Evolutionary conservation across 2,113 vertebrate genomes (phyloP), one percentile per base, ranked within the genome.

Genomic region (Nesoenas mayeri): DNA sequence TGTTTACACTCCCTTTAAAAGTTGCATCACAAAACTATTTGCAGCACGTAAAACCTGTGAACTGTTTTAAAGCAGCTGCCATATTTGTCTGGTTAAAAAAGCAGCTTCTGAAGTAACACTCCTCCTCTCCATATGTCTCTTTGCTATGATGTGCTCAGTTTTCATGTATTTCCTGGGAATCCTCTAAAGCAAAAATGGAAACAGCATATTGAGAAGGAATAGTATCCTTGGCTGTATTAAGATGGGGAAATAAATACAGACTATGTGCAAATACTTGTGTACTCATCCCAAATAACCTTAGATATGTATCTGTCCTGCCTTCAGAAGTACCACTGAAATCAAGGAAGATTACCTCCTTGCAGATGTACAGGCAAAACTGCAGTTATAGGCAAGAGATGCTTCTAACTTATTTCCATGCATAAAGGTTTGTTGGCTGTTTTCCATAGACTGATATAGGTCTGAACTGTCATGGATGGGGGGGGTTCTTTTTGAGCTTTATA

Each of bases 121-220:
- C 94, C 89, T 74, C 92, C 83, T 95, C 57, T 81, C 89, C 79
- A 79, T 96, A 91, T 91, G 93, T 81, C 60, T 81, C 78, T 81
- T 7, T 79, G 57, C 70, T 89, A 64, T 2, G 6, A 48, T 36
- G 22, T 51, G 69, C 42, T 89, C 38, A 47, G 44, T 34, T 83
- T 81, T 72, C 64, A 16, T 82, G 42, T 26, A 26, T 62, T 95
- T 95, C 85, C 89, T 81, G 83, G 83, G 94, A 93, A 89, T 95
- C 89, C 92, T 96, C 85, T 84, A 34, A 42, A 42, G 65, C 72
- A 95, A 92, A 93, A 91, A 71, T 64, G 83, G 85, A 84, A 91
- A 84, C 29, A 47, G 26, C 9, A 34, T 86, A 4, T 24, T 67
- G 69, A 66, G 80, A 77, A 80, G 40, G n/a, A 66, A 32, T 20